These are phyloP conservation scores for Phainopepla nitens DNA, from an alignment of 2,113 vertebrate species.

Conservation along the genomic window DNA sequence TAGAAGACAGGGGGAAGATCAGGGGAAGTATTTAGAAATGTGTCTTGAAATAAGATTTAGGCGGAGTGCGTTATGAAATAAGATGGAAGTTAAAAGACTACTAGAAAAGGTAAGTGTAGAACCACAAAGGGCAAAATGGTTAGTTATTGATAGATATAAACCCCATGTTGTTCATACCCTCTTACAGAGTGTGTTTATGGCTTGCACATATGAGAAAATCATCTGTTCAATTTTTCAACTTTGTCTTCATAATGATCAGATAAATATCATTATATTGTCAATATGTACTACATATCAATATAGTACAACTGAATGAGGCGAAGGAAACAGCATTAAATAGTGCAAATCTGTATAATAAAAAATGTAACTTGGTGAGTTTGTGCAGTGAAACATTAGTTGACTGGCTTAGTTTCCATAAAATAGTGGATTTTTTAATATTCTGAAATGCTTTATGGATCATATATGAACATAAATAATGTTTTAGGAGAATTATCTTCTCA, in stretches of 20 bases:
- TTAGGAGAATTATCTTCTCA: slow-evolving; percentile 66
- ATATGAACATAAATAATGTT: slow-evolving; percentile 63
- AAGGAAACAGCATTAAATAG: background rate
- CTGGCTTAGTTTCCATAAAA: slow-evolving; percentile 64
- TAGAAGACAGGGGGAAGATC: background rate
- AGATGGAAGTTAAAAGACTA: background rate
- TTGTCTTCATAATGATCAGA: background rate
- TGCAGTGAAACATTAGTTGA: slow-evolving; percentile 61
- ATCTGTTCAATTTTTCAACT: background rate
- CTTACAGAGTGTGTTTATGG: background rate
- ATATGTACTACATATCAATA: too few species aligned
- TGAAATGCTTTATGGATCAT: slow-evolving; percentile 64
- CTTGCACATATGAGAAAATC: background rate
- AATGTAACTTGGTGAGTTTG: slow-evolving; percentile 52
- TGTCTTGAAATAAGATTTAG: background rate
- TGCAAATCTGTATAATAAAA: slow-evolving; percentile 61
- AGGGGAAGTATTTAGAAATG: background rate
- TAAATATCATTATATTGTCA: too few species aligned
- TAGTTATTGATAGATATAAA: background rate
- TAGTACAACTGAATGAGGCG: background rate
- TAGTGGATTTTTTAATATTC: slow-evolving; percentile 42
- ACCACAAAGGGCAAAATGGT: background rate
- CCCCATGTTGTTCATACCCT: fast-evolving
- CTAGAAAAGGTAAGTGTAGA: background rate
- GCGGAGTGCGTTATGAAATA: background rate